Percentiles rank a stretch among this genome's conserved stretches.
Conservation (phyloP, 2,797 vertebrate genomes). For the Galagoides demidoff region DNA sequence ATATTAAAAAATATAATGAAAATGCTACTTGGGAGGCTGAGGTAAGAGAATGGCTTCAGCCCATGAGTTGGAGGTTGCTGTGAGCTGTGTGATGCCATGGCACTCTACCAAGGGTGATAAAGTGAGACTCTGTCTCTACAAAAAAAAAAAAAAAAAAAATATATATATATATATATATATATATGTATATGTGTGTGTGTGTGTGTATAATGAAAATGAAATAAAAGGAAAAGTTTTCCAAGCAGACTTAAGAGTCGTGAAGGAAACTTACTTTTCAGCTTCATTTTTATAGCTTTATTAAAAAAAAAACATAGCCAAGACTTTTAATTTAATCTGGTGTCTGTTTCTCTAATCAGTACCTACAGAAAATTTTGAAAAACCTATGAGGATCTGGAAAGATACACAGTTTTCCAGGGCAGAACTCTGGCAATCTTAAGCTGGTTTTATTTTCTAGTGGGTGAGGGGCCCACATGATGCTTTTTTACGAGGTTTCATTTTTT, state of each 20-base stretch:
- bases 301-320: background rate
- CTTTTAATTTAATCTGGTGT: slow-evolving; percentile 35
- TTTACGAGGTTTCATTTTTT: no score
- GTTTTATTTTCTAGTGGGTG: background rate
- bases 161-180: no score
- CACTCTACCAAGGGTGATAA: no score
- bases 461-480: background rate
- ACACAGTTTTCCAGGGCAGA: slow-evolving; percentile 53
- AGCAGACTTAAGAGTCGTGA: slow-evolving; percentile 28
- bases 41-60: no score
- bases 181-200: no score
- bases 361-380: slow-evolving; percentile 56
- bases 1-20: no score
- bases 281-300: slow-evolving; percentile 35
- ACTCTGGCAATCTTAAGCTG: slow-evolving; percentile 48
- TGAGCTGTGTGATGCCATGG: no score
- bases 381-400: slow-evolving; percentile 52
- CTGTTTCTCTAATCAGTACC: slow-evolving; percentile 62
- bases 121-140: no score
- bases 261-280: slow-evolving; percentile 50
- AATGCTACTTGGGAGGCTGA: no score
- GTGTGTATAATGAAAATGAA: no score
- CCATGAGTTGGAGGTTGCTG: no score
- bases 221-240: background rate
- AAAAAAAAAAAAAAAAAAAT: no score